Conservation (phyloP, 2,888 invertebrate genomes). For the Pandemis heparana region DNA sequence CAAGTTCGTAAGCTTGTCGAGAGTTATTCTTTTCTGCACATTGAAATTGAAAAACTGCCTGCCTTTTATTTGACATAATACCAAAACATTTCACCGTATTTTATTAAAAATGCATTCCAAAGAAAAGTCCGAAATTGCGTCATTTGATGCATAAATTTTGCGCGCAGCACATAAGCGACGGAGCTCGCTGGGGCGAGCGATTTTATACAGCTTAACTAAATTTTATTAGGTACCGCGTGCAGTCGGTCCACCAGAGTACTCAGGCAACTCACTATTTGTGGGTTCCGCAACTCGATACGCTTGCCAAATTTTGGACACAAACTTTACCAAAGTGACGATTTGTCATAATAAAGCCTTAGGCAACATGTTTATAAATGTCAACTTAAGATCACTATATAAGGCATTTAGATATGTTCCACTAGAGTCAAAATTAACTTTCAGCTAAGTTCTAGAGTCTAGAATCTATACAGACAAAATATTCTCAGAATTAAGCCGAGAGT, state of each 20-base stretch:
- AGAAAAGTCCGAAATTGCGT: conserved; percentile 55
- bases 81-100: background rate
- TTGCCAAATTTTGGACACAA: conserved; percentile 35
- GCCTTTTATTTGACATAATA: background rate
- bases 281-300: conserved; percentile 28
- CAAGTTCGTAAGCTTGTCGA: too few species aligned
- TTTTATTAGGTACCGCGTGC: conserved; percentile 58
- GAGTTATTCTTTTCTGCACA: background rate
- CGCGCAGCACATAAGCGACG: conserved; percentile 59
- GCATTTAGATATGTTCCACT: too few species aligned
- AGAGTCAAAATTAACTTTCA: too few species aligned
- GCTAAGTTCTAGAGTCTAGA: too few species aligned
- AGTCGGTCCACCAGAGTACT: conserved; percentile 29
- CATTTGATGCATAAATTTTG: conserved; percentile 62
- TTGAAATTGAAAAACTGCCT: background rate
- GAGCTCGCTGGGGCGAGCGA: conserved; percentile 60
- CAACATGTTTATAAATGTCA: background rate
- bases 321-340: background rate
- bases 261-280: conserved; percentile 38
- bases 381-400: background rate
- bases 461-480: too few species aligned
- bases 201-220: conserved; percentile 61
- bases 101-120: conserved; percentile 54
- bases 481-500: background rate
- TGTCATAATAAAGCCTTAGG: background rate